Percentiles rank a stretch among this genome's conserved stretches.
Conservation (phyloP, 37 sponge, comb jelly and placozoan genomes). For the Petrosia ficiformis region DNA sequence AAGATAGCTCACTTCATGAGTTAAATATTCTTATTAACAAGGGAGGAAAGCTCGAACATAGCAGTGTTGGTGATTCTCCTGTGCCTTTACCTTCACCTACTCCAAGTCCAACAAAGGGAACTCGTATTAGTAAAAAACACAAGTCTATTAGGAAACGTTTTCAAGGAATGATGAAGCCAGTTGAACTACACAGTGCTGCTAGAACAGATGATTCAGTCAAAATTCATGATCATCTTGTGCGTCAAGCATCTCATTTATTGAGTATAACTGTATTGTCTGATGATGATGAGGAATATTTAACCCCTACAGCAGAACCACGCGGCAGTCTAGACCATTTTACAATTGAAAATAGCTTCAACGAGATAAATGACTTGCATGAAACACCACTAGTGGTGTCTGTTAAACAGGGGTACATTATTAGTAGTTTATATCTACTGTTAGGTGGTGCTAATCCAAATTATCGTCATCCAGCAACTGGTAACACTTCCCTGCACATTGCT, state of each 20-base stretch:
- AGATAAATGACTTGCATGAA: neutral
- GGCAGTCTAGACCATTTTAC: too few relatives aligned
- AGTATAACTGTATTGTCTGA: too few relatives aligned
- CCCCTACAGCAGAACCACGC: too few relatives aligned
- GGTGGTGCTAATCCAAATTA: constrained; percentile 21
- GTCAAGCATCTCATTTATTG: neutral
- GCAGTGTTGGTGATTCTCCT: too few relatives aligned
- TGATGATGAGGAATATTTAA: too few relatives aligned
- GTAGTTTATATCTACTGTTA: constrained; percentile 19
- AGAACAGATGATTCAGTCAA: neutral
- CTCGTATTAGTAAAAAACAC: too few relatives aligned
- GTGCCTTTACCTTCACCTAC: too few relatives aligned
- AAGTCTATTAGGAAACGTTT: too few relatives aligned
- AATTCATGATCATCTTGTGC: neutral
- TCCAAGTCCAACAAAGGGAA: too few relatives aligned
- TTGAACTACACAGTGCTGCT: neutral
- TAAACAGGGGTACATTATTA: neutral
- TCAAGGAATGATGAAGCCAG: too few relatives aligned
- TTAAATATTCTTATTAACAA: neutral
- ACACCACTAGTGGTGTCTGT: constrained; percentile 13
- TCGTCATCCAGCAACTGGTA: constrained; percentile 6
- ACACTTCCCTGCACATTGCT: constrained; percentile 44
- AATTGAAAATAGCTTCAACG: neutral
- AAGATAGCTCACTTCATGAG: neutral
- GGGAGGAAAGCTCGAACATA: neutral